Percentiles rank a stretch among this genome's conserved stretches.
Conservation (phyloP, 2,888 invertebrate genomes). For the Netelia melanura region DNA sequence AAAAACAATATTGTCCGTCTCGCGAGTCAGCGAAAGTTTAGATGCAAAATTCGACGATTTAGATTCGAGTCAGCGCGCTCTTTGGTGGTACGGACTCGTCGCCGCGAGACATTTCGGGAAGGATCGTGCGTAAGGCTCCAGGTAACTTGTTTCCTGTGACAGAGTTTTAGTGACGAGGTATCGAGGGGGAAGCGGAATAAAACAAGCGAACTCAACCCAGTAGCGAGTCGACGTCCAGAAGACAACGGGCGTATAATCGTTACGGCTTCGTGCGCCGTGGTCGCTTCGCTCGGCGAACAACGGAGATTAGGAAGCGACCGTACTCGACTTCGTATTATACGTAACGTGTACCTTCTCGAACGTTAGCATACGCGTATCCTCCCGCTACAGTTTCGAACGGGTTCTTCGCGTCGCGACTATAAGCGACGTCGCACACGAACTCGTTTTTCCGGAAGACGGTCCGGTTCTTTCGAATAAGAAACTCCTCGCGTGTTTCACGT, state of each 20-base stretch:
- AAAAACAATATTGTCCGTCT: not conserved
- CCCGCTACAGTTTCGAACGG: constrained; percentile 67
- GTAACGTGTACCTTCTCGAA: constrained; percentile 12
- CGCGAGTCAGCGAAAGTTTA: constrained; percentile 3
- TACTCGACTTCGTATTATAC: constrained; percentile 12
- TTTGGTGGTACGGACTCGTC: constrained; percentile 18
- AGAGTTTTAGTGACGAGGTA: constrained; percentile 30
- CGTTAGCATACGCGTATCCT: constrained; percentile 23
- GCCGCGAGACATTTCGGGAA: not conserved
- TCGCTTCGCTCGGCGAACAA: constrained; percentile 55
- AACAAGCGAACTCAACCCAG: not conserved
- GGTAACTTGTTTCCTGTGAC: constrained; percentile 8
- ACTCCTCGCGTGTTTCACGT: constrained; percentile 5
- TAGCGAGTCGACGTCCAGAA: constrained; percentile 18
- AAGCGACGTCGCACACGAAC: constrained; percentile 60
- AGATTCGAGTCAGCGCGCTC: constrained; percentile 40
- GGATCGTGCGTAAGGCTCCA: not conserved
- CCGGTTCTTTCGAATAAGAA: constrained; percentile 49
- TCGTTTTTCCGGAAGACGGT: constrained; percentile 68
- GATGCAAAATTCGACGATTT: constrained; percentile 47
- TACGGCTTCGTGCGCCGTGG: constrained; percentile 58
- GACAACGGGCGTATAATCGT: constrained; percentile 57
- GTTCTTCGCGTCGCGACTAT: constrained; percentile 36
- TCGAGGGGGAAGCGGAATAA: not conserved
- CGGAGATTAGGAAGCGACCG: constrained; percentile 67